Base-by-base conservation (phyloP, 2,113 vertebrate species). In the Apus apus region DNA sequence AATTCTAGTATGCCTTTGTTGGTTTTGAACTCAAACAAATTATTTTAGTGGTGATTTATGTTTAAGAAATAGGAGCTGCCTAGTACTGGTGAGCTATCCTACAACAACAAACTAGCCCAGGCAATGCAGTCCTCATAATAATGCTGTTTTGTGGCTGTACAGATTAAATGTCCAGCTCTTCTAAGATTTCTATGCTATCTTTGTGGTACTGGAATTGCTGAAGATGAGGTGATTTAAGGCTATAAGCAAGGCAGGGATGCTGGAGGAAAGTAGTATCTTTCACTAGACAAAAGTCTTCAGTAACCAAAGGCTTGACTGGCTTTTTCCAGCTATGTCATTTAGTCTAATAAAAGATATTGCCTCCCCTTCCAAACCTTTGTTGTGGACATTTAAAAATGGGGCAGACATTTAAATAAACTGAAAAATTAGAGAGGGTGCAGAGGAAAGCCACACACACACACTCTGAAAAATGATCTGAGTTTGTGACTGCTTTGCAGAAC, bases 51-150 rank as follows among this genome's bases (percentile, higher is more conserved):
- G 36, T 85, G 77, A 89, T 94, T 91, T 87, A 91, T 62, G 30
- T 68, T 90, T 79, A 79, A 85, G 93, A 94, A 94, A 94, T 62
- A 85, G 46, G 94, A 96, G 70, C 89, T 91, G 74, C 65, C 73
- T 61, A n/a, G 48, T 67, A 67, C 65, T 72, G 65, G 38, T 38
- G 76, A 92, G 43, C 53, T 89, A 20, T 72, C 84, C 89, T 94
- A 87, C 70, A 92, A 91, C 45, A 94, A 94, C 76, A 94, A 96
- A 91, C 53, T 84, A 85, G 26, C 26, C 20, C 38, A 72, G 53
- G 61, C 86, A 87, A 22, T 4, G 26, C 29, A 67, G 45, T 87
- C 45, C 14, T 81, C 58, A 48, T 61, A 85, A 90, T 82, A 81
- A 81, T 36, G 62, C 43, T 87, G 29, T 15, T 93, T 84, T 91